Evolutionary conservation across 1,140 invertebrate genomes (phyloP).

Genomic region (Lethrus apterus): DNA sequence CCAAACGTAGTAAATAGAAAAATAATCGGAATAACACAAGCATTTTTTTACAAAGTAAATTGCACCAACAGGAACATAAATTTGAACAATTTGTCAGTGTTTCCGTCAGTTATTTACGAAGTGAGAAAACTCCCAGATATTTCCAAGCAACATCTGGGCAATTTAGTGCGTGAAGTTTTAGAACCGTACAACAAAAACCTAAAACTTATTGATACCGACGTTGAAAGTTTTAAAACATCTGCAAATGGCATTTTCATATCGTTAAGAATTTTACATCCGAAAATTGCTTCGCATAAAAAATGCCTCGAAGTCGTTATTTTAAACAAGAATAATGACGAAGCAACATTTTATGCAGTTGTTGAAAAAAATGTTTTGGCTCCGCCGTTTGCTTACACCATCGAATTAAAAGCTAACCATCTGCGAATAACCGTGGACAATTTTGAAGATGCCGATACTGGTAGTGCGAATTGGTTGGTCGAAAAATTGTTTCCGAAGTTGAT

Average conservation of each 20-base stretch:
- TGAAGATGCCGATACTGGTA: constrained; percentile 34
- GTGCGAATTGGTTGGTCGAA: constrained; percentile 47
- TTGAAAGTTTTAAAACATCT: constrained; percentile 18
- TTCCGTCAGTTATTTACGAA: constrained; percentile 33
- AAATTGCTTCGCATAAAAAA: constrained; percentile 22
- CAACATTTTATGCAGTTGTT: constrained; percentile 27
- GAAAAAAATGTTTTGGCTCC: constrained; percentile 25
- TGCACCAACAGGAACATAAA: constrained; percentile 13
- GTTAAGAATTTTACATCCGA: constrained; percentile 31
- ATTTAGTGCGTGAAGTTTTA: constrained; percentile 30
- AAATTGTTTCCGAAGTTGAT: constrained; percentile 55
- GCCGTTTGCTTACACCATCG: constrained; percentile 33
- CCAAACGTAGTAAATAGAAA: constrained; percentile 36
- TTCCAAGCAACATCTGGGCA: constrained; percentile 23
- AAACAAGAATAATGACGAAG: constrained; percentile 29
- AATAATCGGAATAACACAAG: constrained; percentile 25
- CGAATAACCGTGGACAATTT: constrained; percentile 27
- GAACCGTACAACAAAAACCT: constrained; percentile 32
- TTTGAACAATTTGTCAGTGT: constrained; percentile 23
- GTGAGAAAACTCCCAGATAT: constrained; percentile 27
- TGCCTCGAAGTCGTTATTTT: constrained; percentile 35
- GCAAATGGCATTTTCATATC: constrained; percentile 30
- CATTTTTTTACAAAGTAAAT: constrained; percentile 29
- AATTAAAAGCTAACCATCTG: constrained; percentile 23
- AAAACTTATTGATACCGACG: constrained; percentile 16